Base-by-base conservation (phyloP, 2,113 vertebrate species). In the Aleadryas rufinucha region DNA sequence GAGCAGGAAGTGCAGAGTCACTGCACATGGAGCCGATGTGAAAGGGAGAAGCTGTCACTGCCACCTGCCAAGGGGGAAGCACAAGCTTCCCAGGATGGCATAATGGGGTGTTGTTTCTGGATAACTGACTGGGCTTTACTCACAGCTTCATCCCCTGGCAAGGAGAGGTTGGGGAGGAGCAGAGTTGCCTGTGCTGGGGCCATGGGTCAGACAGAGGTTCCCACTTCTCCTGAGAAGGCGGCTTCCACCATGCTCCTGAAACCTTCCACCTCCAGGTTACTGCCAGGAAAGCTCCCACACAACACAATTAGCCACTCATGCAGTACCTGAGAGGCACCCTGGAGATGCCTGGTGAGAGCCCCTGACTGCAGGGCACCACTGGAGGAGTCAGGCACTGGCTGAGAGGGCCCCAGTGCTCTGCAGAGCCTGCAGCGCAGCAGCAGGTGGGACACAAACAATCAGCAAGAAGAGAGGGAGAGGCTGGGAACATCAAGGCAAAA, bases 181-280 rank as follows among this genome's bases (percentile, higher is more conserved):
- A 61, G 61, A 81, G 21, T 52, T 69, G 56, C 28, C 56, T 41
- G 23, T 22, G 6, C 57, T 2, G 39, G 16, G 8, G 14, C 59
- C 5, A 2, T 0, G 0, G 11, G 23, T 37, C 47, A 41, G 65
- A 56, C 0, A 2, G 53, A 68, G 11, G 6, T 19, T 54, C 59
- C 37, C 42, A 28, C 9, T 68, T 52, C 72, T 65, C 41, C 81
- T 13, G 35, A 20, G 27, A 70, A 84, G 44, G 35, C 0, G 0
- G 10, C 57, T 79, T 63, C 39, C 69, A 50, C 17, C 0, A 1
- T 28, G 21, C 52, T 52, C 37, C 65, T 83, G 84, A 83, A 71
- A 88, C 33, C 30, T 45, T 27, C 37, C 54, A 35, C 13, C 12
- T 33, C 8, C 26, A n/a, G 22, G 10, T 18, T 27, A 45, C 26